phyloP scores from a whole-genome alignment of 2,113 vertebrate species.

The Nycticryphes semicollaris region DNA sequence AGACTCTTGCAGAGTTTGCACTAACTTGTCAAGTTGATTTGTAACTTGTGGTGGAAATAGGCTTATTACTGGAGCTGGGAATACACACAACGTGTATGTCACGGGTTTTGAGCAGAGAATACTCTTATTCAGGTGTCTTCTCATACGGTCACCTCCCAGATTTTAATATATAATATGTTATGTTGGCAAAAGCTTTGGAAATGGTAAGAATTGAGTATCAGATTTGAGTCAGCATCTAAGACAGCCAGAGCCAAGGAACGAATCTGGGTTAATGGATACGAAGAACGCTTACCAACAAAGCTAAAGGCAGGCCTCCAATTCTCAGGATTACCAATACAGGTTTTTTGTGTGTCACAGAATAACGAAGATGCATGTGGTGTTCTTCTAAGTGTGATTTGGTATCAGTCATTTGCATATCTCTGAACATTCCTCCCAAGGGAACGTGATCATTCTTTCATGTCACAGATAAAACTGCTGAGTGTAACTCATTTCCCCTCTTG shows the following conservation, averaged over 20 bases:
- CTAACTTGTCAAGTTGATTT: not conserved
- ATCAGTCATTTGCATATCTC: not conserved
- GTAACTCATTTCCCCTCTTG: constrained; percentile 22
- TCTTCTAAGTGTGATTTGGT: not conserved
- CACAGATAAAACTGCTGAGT: not conserved
- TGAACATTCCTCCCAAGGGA: not conserved
- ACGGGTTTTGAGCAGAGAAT: not conserved
- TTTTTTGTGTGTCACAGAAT: not conserved
- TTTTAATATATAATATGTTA: not conserved
- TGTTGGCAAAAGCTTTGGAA: not conserved
- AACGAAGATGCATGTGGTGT: not conserved
- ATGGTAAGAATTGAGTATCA: not conserved
- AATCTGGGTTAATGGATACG: not conserved
- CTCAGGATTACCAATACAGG: not conserved
- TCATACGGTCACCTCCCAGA: not conserved
- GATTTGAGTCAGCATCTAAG: not conserved
- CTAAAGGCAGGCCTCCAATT: not conserved
- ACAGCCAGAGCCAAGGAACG: not conserved
- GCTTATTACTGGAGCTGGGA: not conserved
- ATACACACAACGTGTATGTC: too few relatives aligned
- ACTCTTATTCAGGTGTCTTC: not conserved
- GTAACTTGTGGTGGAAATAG: not conserved
- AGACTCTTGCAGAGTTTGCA: not conserved
- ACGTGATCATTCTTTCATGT: fast-evolving
- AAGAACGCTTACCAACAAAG: not conserved